Conservation (phyloP, 2,888 invertebrate genomes). For the Nomada goodeniana region DNA sequence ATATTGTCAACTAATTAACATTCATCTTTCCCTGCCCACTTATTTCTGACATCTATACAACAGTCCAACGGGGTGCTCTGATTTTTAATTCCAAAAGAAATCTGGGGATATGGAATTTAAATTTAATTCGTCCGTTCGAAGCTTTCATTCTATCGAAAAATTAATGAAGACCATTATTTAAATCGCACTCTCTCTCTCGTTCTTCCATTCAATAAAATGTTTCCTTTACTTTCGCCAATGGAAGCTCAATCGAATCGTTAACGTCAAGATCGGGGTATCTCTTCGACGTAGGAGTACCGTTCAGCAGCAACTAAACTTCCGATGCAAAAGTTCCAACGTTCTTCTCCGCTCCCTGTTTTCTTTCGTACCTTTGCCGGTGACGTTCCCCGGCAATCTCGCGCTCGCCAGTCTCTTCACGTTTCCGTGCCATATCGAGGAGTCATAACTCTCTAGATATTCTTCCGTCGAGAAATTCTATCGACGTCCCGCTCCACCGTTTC, state of each 20-base stretch:
- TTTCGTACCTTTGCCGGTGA: neutral
- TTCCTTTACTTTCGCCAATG: neutral
- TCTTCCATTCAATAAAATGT: neutral
- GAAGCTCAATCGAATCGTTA: slow-evolving; percentile 15
- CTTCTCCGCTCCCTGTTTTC: neutral
- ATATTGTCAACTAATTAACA: no score
- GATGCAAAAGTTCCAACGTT: neutral
- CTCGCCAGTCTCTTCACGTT: neutral
- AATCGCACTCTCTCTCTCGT: neutral
- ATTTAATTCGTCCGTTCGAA: neutral
- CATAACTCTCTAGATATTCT: no score
- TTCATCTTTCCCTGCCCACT: no score
- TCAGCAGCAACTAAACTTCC: neutral
- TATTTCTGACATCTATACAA: no score
- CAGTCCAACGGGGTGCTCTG: neutral
- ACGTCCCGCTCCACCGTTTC: no score
- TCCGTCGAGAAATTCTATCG: no score
- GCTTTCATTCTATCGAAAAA: neutral
- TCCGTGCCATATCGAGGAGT: no score
- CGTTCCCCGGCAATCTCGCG: neutral
- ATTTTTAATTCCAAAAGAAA: neutral
- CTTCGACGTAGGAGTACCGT: neutral
- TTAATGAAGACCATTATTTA: neutral
- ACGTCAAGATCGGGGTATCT: neutral
- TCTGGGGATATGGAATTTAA: neutral